These are phyloP conservation scores for Hemicentrotus pulcherrimus DNA, from an alignment of 35 echinoderm and acorn worm species.

Conservation along the genomic window DNA sequence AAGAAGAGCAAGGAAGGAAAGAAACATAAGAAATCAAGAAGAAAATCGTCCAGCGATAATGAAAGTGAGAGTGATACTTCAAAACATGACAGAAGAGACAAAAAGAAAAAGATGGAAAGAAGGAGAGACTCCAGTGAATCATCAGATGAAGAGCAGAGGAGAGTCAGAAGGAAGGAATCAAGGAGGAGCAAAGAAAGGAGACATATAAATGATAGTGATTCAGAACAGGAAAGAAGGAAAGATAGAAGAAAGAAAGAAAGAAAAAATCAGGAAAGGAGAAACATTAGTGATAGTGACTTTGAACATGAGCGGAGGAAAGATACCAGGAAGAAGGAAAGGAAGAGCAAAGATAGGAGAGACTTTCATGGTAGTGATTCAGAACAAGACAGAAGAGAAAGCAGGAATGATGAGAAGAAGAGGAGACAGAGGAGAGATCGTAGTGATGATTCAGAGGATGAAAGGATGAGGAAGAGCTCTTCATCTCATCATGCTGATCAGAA, in stretches of 20 bases:
- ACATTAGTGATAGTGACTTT: background rate
- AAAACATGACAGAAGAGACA: constrained; percentile 9
- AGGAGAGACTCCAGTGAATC: constrained; percentile 24
- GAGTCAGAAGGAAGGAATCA: background rate
- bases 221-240: constrained; percentile 6
- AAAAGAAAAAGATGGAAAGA: constrained; percentile 26
- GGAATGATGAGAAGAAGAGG: background rate
- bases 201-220: background rate
- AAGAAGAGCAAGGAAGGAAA: constrained; percentile 72
- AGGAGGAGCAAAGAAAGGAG: background rate
- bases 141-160: constrained; percentile 10
- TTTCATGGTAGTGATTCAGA: background rate
- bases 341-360: background rate
- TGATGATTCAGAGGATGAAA: background rate
- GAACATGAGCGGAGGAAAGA: constrained; percentile 13
- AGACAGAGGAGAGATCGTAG: background rate
- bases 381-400: background rate
- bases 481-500: constrained; percentile 18
- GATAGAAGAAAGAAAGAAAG: constrained; percentile 15
- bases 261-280: background rate
- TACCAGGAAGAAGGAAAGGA: background rate
- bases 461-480: constrained; percentile 17
- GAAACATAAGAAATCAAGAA: constrained; percentile 72
- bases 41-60: constrained; percentile 44
- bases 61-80: constrained; percentile 53